phyloP scores from a whole-genome alignment of 1,140 invertebrate species.

The Zaprionus ghesquierei region DNA sequence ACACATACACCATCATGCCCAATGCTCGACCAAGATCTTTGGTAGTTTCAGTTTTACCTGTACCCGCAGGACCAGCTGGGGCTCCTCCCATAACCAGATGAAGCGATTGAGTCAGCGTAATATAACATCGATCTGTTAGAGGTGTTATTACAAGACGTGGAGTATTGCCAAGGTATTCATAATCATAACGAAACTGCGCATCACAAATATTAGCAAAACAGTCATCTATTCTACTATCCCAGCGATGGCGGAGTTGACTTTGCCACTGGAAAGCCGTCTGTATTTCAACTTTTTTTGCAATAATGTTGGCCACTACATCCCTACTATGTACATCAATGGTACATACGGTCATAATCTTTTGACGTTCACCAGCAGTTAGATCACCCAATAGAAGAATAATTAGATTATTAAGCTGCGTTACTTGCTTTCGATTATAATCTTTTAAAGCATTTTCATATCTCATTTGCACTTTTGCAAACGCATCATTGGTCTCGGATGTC shows the following conservation, averaged over 20 bases:
- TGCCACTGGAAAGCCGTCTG: constrained; percentile 95
- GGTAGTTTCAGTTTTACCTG: constrained; percentile 96
- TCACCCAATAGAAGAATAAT: constrained; percentile 92
- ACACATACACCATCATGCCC: constrained; percentile 97
- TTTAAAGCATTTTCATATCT: constrained; percentile 95
- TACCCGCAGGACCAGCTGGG: constrained; percentile 93
- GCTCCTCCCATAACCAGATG: constrained; percentile 94
- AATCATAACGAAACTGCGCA: constrained; percentile 94
- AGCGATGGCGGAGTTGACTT: constrained; percentile 93
- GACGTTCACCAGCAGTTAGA: constrained; percentile 90
- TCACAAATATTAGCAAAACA: constrained; percentile 98
- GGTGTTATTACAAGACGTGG: constrained; percentile 94
- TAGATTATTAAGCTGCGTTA: constrained; percentile 90
- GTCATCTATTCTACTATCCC: constrained; percentile 91
- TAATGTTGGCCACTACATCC: constrained; percentile 94
- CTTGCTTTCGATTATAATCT: constrained; percentile 96
- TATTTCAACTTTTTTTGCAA: constrained; percentile 91
- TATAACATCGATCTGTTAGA: constrained; percentile 95
- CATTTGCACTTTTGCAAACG: constrained; percentile 94
- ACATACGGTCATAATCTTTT: constrained; percentile 98
- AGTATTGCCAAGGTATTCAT: constrained; percentile 96
- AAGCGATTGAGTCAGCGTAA: constrained; percentile 93
- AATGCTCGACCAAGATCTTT: constrained; percentile 95
- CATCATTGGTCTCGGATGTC: constrained; percentile 95
- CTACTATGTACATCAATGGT: constrained; percentile 96